Base-by-base conservation (phyloP, 2,888 invertebrate species). In the Salpingus planirostris region DNA sequence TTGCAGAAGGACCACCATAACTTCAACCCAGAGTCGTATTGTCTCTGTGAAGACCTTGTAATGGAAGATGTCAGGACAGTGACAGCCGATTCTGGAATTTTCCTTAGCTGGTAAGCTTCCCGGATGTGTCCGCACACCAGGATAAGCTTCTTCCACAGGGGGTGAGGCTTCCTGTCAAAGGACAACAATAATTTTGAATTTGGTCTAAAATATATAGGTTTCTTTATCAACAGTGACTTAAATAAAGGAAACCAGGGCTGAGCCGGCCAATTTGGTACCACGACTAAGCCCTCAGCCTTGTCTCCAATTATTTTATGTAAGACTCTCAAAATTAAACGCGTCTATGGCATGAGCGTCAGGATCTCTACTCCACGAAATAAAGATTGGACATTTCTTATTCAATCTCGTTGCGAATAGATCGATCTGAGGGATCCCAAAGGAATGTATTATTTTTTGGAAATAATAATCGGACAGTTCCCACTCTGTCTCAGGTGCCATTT, bases 191-290 rank as follows among this genome's bases (percentile, higher is more conserved):
- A 10, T 8, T 23, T 23, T 7, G 4, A 8, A 10, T 23, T 11
- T 4, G 23, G 23, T 10, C 4, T 11, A 10, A 23, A 11, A 10
- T 23, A 23, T 54, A 31, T 11, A 54, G 37, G 33, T 21, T 36
- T 21, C 28, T 22, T 13, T 2, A 29, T 26, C n/a, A 36, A 13
- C 15, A 38, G 12, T 21, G 30, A 30, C 30, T 23, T 13, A 32
- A 50, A 54, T 3, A 52, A n/a, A 3, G 51, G 50, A 28, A 40
- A 52, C 54, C 49, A 55, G 1, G 51, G 45, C 32, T 56, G 52
- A 4, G 40, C 36, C 26, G 42, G 43, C 51, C 44, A 56, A 11
- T 33, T 25, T 14, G 48, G 52, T 6, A 50, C 50, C 3, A 54
- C 47, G 3, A 55, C 29, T 13, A 54, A 47, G 3, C 49, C 50